Evolutionary conservation across 2,888 invertebrate species (phyloP), one percentile per base, ranked within the genome.

Genomic region (Nemotelus nigrinus): DNA sequence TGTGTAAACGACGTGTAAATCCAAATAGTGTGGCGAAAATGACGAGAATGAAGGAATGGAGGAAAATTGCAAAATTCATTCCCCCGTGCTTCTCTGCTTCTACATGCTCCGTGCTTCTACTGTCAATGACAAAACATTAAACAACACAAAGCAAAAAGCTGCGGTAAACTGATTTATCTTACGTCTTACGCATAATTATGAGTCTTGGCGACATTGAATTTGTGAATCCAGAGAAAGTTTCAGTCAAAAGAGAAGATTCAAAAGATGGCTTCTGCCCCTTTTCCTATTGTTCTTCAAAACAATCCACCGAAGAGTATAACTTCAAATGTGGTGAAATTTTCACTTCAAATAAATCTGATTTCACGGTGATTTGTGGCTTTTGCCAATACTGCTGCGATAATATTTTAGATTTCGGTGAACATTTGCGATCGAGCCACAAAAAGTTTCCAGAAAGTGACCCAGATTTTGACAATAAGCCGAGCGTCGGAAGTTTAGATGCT

Each of bases 241-340:
- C 6, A 25, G 43, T 70, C 41, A 70, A 70, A 53, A 6, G 50
- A 2, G 70, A 70, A 55, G 43, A 70, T 2, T 41, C 44, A 3
- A 41, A 70, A 55, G 8, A 41, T 4, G 70, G 55, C 44, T 3
- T 39, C 7, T 25, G 25, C 25, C 25, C 25, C 25, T 25, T 25
- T 25, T 25, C 25, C 25, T 25, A 25, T 25, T n/a, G n/a, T n/a
- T 25, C 25, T 25, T 25, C 25, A 25, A 25, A 25, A 25, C 25
- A 25, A 25, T 25, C 50, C 7, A 5, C 6, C 43, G 39, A 4
- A 8, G 39, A 63, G 44, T 60, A 44, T 25, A 78, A 81, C 10
- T 64, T 50, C 45, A 80, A 79, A 10, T 79, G 79, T 53, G 79
- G 79, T 4, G 79, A 77, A 60, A 77, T 79, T 6, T 74, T 79